Base-by-base conservation (phyloP, 2,797 vertebrate genomes). In the Mormyrus hasselquistii region DNA sequence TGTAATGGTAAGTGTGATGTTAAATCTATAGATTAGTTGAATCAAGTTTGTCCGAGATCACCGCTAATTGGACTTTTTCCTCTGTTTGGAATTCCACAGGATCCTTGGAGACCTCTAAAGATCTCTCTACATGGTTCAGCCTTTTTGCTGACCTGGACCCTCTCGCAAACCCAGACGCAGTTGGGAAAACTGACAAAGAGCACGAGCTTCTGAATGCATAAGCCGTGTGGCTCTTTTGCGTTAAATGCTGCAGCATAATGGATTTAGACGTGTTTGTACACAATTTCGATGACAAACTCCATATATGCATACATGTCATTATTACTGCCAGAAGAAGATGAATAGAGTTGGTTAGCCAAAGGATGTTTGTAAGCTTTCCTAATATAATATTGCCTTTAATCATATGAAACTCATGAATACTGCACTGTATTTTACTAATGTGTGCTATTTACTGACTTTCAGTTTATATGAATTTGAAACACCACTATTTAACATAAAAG, bases 181-280 rank as follows among this genome's bases (percentile, higher is more conserved):
- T 99, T 38, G 98, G 98, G 86, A 97, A 95, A 94, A 97, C 96
- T 0, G 96, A 96, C 92, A 93, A 95, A 90, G 97, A 99, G 91
- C 97, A 98, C 0, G 96, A 99, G 92, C 96, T 99, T 90, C 97
- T 98, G 92, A 98, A 97, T 44, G 99, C 98, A 25, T 99, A 96
- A 87, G 4, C 3, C 2, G 3, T 4, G 84, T 9, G 50, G 50
- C 25, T 86, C 84, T 12, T 86, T 16, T 12, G 29, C 14, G 49
- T 50, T 79, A 44, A 19, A 87, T 69, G 0, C 88, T 83, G 19
- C 47, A 85, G 44, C 10, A 87, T 59, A 7, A 16, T 86, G 84
- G 84, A 16, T 55, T 65, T 38, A 50, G 55, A 52, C 14, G 4
- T 25, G 44, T 89, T 85, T 87, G 86, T 87, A 41, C 57, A 49